Evolutionary conservation across 2,888 invertebrate genomes (phyloP).

Genomic region (Eucera pruinosa): DNA sequence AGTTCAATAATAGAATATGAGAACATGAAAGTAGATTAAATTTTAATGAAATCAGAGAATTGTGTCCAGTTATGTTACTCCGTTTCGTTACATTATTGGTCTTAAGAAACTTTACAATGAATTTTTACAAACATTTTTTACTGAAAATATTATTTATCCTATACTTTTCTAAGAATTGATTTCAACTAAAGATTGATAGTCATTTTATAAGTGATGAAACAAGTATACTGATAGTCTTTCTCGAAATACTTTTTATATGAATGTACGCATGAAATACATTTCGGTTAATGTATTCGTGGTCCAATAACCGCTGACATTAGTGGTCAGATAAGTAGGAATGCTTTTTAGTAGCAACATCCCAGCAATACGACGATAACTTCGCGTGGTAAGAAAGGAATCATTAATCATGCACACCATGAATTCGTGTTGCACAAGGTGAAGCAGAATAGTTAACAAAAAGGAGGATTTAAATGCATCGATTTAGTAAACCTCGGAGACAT

Average conservation of each 20-base stretch:
- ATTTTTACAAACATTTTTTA: no score
- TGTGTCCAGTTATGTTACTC: no score
- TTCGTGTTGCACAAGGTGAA: conserved; percentile 37
- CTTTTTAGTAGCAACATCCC: conserved; percentile 47
- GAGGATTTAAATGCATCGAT: conserved; percentile 25
- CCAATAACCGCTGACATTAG: conserved; percentile 46
- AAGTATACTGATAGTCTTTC: neutral
- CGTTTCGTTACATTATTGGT: no score
- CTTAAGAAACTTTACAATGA: no score
- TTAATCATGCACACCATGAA: conserved; percentile 57
- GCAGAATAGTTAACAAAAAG: conserved; percentile 33
- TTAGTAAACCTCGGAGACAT: neutral
- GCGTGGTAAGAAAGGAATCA: conserved; percentile 50
- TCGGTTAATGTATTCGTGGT: conserved; percentile 23
- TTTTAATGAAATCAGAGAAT: no score
- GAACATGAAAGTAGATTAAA: no score
- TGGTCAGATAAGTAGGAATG: conserved; percentile 49
- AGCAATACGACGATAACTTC: conserved; percentile 55
- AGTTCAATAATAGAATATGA: no score
- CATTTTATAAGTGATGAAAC: no score
- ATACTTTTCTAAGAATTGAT: no score
- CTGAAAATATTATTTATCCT: no score
- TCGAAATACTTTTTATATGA: no score
- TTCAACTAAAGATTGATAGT: no score
- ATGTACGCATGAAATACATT: neutral